phyloP scores from a whole-genome alignment of 2,797 vertebrate species.

The Thunnus albacares region DNA sequence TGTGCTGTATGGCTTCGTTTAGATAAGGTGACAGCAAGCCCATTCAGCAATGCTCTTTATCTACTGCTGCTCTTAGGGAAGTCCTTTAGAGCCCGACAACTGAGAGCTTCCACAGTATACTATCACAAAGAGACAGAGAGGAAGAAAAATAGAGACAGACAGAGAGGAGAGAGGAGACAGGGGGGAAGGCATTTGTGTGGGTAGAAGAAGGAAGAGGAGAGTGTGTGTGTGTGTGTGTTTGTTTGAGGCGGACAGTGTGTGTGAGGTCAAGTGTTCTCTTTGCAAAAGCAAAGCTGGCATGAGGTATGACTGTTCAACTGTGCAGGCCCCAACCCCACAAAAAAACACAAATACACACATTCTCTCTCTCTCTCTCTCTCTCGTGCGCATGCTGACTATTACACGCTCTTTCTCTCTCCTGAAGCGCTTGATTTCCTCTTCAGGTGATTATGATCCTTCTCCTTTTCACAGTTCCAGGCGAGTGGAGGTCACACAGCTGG shows the following conservation, averaged over 20 bases:
- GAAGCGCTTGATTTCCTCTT: conserved; percentile 73
- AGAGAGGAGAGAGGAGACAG: conserved; percentile 25
- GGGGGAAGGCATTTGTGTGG: conserved; percentile 50
- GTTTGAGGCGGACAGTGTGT: conserved; percentile 15
- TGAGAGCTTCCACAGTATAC: conserved; percentile 66
- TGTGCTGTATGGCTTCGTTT: conserved; percentile 63
- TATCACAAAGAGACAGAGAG: conserved; percentile 66
- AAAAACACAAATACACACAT: conserved; percentile 33
- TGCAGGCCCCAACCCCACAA: conserved; percentile 1
- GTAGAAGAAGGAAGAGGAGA: conserved; percentile 21
- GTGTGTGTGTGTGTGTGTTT: conserved; percentile 4
- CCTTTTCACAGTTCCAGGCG: conserved; percentile 77
- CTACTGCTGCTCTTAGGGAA: conserved; percentile 75
- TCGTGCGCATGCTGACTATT: neutral
- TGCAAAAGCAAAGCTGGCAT: conserved; percentile 43
- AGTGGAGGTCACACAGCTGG: conserved; percentile 76
- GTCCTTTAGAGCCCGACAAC: conserved; percentile 70
- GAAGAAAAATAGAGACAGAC: conserved; percentile 61
- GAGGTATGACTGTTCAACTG: conserved; percentile 35
- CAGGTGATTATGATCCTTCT: conserved; percentile 81
- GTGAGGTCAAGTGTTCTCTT: conserved; percentile 61
- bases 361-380: conserved; percentile 4
- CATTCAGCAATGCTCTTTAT: conserved; percentile 79
- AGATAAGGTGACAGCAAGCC: conserved; percentile 80
- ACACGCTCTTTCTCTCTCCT: conserved; percentile 25